Conservation (phyloP, 2,113 vertebrate genomes). For the Onychorhynchus coronatus region DNA sequence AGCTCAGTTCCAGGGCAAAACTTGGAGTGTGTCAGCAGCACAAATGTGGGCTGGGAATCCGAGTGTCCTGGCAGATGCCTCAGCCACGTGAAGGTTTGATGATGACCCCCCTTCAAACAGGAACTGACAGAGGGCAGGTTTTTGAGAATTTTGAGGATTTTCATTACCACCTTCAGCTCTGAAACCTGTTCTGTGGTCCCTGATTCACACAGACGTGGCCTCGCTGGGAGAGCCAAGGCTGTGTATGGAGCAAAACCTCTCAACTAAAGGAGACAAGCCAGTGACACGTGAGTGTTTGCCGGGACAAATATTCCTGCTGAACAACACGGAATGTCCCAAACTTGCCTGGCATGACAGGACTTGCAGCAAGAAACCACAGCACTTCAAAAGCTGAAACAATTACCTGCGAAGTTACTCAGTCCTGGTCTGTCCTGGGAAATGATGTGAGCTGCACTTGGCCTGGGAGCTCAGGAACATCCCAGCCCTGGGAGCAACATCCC, state of each 20-base stretch:
- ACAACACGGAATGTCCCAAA: neutral
- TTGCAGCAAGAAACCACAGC: neutral
- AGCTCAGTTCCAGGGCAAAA: neutral
- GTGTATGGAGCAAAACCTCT: neutral
- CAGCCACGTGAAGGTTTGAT: accelerated
- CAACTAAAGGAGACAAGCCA: neutral
- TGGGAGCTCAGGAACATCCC: neutral
- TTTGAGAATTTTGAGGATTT: neutral
- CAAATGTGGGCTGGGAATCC: neutral
- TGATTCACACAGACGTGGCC: neutral
- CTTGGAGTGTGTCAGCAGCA: neutral
- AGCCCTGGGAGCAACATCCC: neutral
- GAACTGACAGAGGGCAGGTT: neutral
- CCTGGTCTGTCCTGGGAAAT: neutral
- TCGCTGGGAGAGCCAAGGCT: neutral
- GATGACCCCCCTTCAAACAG: neutral
- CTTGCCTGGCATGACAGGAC: neutral
- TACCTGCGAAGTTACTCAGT: neutral
- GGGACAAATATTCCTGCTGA: neutral
- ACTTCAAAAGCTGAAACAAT: neutral
- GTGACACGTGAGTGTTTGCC: neutral
- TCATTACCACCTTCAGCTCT: neutral
- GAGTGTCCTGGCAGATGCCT: neutral
- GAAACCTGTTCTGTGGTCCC: neutral
- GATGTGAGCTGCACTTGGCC: neutral